Percentiles rank a stretch among this genome's conserved stretches.
phyloP scores from a whole-genome alignment of 2,113 vertebrate species.

The Ginglymostoma cirratum region DNA sequence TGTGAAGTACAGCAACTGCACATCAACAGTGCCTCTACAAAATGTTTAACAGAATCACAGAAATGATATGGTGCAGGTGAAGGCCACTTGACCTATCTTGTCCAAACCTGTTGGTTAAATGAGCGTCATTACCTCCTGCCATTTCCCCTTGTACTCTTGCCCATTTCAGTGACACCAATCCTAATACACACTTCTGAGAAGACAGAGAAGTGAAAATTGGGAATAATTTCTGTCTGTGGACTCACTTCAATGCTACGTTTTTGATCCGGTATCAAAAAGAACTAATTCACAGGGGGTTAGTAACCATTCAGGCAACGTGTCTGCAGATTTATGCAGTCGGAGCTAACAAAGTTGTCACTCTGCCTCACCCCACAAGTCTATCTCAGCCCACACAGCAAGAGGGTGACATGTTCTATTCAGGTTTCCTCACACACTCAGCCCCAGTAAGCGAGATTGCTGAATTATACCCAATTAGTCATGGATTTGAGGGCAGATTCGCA shows the following conservation, averaged over 20 bases:
- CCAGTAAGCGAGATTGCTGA: not conserved
- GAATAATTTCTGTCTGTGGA: not conserved
- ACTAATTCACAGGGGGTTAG: not conserved
- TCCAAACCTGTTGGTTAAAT: too few species aligned
- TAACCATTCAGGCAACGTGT: not conserved
- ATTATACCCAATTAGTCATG: conserved; percentile 6
- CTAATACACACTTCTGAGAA: not conserved
- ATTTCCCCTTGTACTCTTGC: too few species aligned
- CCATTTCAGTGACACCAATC: too few species aligned
- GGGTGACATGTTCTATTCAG: not conserved
- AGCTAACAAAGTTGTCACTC: not conserved
- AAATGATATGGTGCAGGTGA: too few species aligned
- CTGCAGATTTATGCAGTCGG: not conserved
- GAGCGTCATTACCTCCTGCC: too few species aligned
- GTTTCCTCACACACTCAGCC: not conserved
- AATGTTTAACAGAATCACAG: too few species aligned
- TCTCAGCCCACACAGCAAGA: not conserved
- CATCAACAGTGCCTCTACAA: too few species aligned
- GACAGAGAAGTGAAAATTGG: not conserved
- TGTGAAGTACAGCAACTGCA: too few species aligned
- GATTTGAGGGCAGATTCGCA: conserved; percentile 11
- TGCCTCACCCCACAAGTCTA: not conserved
- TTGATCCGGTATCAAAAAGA: not conserved
- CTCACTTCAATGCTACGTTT: too few species aligned
- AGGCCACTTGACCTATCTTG: too few species aligned